A percentile compares a stretch with the other conserved stretches of the same genome.
Conservation (phyloP, 2,797 vertebrate genomes). For the Pachyuromys duprasi region DNA sequence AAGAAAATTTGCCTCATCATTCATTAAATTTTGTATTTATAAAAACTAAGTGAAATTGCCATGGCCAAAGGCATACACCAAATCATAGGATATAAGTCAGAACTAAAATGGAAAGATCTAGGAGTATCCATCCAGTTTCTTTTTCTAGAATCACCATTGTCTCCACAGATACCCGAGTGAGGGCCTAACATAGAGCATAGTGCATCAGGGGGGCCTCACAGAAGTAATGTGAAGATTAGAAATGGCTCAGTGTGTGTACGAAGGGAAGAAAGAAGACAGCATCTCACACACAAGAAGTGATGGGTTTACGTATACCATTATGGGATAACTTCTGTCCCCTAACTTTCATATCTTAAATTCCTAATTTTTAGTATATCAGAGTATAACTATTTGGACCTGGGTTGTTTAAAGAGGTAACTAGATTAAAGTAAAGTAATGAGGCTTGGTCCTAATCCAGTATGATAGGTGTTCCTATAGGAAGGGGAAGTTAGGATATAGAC, state of each 20-base stretch:
- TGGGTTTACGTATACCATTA: background rate
- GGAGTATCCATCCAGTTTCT: background rate
- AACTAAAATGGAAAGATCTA: slow-evolving; percentile 31
- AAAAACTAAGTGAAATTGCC: slow-evolving; percentile 12
- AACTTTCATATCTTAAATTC: background rate
- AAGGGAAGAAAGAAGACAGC: background rate
- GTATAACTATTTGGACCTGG: background rate
- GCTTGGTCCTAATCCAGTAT: background rate
- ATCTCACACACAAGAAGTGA: background rate
- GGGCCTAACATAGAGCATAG: background rate
- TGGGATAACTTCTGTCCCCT: background rate
- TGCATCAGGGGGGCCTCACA: background rate
- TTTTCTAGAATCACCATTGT: background rate
- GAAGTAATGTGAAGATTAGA: background rate
- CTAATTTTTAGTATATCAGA: background rate
- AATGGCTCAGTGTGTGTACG: background rate
- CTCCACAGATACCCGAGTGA: background rate
- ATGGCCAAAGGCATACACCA: slow-evolving; percentile 38
- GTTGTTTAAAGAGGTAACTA: slow-evolving; percentile 37
- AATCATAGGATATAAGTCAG: slow-evolving; percentile 28
- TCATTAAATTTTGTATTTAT: slow-evolving; percentile 45
- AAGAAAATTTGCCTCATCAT: slow-evolving; percentile 19
- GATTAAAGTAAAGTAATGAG: slow-evolving; percentile 6
- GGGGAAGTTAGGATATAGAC: background rate
- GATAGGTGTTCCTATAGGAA: background rate